Evolutionary conservation across 2,888 invertebrate genomes (phyloP).

Genomic region (Lycaena phlaeas): DNA sequence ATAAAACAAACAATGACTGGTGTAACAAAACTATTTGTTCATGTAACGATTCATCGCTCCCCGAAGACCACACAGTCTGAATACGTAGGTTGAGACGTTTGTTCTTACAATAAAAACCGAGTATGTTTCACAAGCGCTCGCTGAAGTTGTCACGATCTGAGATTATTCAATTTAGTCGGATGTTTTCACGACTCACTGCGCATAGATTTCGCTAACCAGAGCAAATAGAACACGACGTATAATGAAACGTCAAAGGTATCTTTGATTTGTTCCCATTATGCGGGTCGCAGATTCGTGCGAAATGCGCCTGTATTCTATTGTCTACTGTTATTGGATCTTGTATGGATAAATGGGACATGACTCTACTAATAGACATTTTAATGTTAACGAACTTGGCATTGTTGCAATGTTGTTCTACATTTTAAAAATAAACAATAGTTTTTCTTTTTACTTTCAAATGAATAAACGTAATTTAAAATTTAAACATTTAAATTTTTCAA

Average conservation of each 20-base stretch:
- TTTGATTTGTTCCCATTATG: conserved; percentile 10
- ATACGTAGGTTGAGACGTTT: conserved; percentile 7
- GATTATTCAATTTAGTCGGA: conserved; percentile 18
- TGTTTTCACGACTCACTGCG: conserved; percentile 13
- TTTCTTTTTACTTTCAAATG: no score
- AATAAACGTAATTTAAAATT: no score
- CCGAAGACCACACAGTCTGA: conserved; percentile 17
- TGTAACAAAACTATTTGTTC: neutral
- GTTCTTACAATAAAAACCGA: conserved; percentile 6
- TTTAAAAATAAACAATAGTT: no score
- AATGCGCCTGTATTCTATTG: conserved; percentile 4
- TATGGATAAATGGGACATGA: conserved; percentile 5
- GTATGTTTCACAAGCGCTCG: conserved; percentile 13
- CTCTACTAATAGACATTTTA: neutral
- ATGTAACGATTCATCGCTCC: neutral
- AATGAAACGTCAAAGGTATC: conserved; percentile 11
- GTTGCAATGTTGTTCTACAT: no score
- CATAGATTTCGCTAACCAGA: conserved; percentile 16
- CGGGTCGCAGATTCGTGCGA: conserved; percentile 5
- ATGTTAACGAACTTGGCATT: no score
- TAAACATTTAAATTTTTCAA: no score
- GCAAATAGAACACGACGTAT: conserved; percentile 15
- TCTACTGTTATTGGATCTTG: neutral
- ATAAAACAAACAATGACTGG: neutral
- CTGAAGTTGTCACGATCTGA: conserved; percentile 16